phyloP scores from a whole-genome alignment of 2,888 invertebrate genomes.

The Caenorhabditis sp. region DNA sequence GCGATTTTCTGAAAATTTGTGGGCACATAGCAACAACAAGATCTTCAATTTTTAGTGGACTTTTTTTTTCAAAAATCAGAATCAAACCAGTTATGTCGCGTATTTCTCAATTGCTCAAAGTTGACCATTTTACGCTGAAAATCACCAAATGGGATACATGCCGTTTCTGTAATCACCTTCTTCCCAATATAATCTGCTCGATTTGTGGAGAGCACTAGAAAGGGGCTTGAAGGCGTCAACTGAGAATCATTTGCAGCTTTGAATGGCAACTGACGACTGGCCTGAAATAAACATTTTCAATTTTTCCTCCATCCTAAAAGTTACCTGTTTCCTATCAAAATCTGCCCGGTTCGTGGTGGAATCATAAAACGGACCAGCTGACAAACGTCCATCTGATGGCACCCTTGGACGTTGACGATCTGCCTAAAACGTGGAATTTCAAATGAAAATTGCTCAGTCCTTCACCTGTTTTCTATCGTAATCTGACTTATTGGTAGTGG shows the following conservation, averaged over 20 bases:
- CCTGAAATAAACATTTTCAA: neutral
- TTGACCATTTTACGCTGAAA: too few relatives aligned
- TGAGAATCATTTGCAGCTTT: slow-evolving; percentile 32
- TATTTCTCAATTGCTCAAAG: too few relatives aligned
- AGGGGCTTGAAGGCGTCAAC: slow-evolving; percentile 42
- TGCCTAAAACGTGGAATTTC: slow-evolving; percentile 5
- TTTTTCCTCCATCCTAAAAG: neutral
- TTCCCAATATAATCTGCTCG: slow-evolving; percentile 48
- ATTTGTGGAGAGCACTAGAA: slow-evolving; percentile 58
- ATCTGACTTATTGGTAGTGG: slow-evolving; percentile 52
- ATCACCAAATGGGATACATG: too few relatives aligned
- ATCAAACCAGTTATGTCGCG: too few relatives aligned
- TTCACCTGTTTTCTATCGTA: slow-evolving; percentile 39
- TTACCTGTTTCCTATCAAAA: slow-evolving; percentile 55
- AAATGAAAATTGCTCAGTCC: neutral
- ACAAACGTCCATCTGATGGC: neutral
- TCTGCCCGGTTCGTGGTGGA: slow-evolving; percentile 52
- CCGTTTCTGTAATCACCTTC: slow-evolving; percentile 40
- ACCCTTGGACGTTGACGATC: slow-evolving; percentile 39
- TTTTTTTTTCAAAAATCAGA: too few relatives aligned
- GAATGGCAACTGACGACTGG: slow-evolving; percentile 20
- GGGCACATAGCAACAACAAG: too few relatives aligned
- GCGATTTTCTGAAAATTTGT: too few relatives aligned
- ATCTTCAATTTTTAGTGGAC: too few relatives aligned
- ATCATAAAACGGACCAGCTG: slow-evolving; percentile 58